phyloP scores from a whole-genome alignment of 2,888 invertebrate species.

The Bombylius major region DNA sequence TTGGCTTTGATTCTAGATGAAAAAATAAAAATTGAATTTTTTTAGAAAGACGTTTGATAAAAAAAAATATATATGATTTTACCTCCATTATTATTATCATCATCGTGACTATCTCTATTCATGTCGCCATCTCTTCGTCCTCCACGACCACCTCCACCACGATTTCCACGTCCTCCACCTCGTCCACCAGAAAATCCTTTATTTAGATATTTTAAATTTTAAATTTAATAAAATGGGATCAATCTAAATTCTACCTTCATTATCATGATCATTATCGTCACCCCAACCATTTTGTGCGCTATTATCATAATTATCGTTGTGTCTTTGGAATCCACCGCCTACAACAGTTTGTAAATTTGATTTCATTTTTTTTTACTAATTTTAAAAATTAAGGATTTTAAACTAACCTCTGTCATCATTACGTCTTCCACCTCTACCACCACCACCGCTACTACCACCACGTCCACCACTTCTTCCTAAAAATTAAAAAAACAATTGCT shows the following conservation, averaged over 20 bases:
- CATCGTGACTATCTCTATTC: slow-evolving; percentile 7
- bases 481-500: too few species aligned
- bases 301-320: not conserved
- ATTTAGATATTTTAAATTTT: too few species aligned
- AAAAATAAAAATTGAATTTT: not conserved
- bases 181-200: slow-evolving; percentile 21
- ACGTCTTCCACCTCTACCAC: too few species aligned
- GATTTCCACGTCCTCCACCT: slow-evolving; percentile 19
- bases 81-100: slow-evolving; percentile 6
- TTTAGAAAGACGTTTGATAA: not conserved
- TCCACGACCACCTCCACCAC: slow-evolving; percentile 13
- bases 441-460: not conserved
- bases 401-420: too few species aligned
- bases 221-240: too few species aligned
- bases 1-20: slow-evolving; percentile 34
- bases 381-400: not conserved
- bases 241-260: not conserved
- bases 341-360: not conserved
- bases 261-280: not conserved
- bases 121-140: slow-evolving; percentile 10
- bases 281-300: not conserved
- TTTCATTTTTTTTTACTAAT: not conserved
- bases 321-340: not conserved
- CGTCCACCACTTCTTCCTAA: not conserved
- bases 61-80: not conserved